Percentiles rank a stretch among this genome's conserved stretches.
Evolutionary conservation across 1,140 invertebrate genomes (phyloP).

Genomic region (Caenorhabditis latens): DNA sequence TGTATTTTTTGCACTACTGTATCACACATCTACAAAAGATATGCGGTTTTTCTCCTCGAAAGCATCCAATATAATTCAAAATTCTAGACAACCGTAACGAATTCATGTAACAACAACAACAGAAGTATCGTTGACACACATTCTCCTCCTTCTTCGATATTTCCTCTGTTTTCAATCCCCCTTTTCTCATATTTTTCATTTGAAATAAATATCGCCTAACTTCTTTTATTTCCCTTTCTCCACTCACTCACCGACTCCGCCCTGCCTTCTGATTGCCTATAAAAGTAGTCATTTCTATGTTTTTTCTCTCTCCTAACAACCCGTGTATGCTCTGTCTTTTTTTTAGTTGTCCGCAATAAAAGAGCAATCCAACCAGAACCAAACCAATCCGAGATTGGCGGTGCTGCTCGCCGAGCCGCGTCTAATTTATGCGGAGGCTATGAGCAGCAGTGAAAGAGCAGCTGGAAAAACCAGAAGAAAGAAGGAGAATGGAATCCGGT

Average conservation of each 20-base stretch:
- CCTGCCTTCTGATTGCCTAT: constrained; percentile 42
- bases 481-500: constrained; percentile 20
- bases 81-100: no score
- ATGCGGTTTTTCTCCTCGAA: no score
- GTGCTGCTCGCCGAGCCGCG: constrained; percentile 46
- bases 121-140: neutral
- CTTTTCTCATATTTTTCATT: neutral
- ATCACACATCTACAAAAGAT: no score
- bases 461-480: constrained; percentile 27
- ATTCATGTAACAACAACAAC: no score
- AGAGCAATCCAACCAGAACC: constrained; percentile 22
- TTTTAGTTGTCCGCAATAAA: constrained; percentile 26
- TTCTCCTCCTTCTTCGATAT: no score
- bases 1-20: no score
- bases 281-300: constrained; percentile 13
- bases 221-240: neutral
- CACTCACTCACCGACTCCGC: neutral
- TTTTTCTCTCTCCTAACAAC: constrained; percentile 1
- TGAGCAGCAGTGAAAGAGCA: constrained; percentile 5
- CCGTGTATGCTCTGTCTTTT: neutral
- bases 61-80: no score
- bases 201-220: no score
- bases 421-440: constrained; percentile 31
- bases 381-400: constrained; percentile 32
- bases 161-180: neutral